phyloP scores from a whole-genome alignment of 1,140 invertebrate genomes.

The Leptinotarsa lineolata region DNA sequence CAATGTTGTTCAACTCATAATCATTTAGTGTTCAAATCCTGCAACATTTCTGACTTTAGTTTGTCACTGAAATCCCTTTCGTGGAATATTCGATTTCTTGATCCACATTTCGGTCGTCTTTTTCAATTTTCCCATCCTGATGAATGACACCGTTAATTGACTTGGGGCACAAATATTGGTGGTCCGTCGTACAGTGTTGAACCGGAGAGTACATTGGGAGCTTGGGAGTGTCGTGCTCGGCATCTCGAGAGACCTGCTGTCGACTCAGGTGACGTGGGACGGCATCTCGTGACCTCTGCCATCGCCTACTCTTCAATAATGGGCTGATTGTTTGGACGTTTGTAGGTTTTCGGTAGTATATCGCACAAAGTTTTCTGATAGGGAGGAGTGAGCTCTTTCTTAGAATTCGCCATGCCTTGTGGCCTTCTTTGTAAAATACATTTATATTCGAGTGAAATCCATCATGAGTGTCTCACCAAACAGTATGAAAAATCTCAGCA shows the following conservation, averaged over 20 bases:
- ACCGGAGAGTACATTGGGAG: background rate
- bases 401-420: too few relatives aligned
- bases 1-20: too few relatives aligned
- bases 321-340: constrained; percentile 16
- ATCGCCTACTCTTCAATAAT: constrained; percentile 14
- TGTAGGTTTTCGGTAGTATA: constrained; percentile 16
- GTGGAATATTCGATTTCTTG: background rate
- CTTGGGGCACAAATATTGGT: constrained; percentile 23
- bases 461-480: too few relatives aligned
- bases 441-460: too few relatives aligned
- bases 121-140: constrained; percentile 17
- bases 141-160: constrained; percentile 27
- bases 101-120: constrained; percentile 12
- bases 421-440: too few relatives aligned
- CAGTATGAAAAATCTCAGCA: too few relatives aligned
- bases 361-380: background rate
- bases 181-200: background rate
- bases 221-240: constrained; percentile 31
- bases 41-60: too few relatives aligned
- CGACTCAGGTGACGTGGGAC: constrained; percentile 36
- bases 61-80: too few relatives aligned
- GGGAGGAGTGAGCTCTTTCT: too few relatives aligned
- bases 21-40: too few relatives aligned
- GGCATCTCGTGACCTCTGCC: constrained; percentile 20
- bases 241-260: constrained; percentile 33